phyloP scores from a whole-genome alignment of 1,140 invertebrate species.

The Cherax destructor region DNA sequence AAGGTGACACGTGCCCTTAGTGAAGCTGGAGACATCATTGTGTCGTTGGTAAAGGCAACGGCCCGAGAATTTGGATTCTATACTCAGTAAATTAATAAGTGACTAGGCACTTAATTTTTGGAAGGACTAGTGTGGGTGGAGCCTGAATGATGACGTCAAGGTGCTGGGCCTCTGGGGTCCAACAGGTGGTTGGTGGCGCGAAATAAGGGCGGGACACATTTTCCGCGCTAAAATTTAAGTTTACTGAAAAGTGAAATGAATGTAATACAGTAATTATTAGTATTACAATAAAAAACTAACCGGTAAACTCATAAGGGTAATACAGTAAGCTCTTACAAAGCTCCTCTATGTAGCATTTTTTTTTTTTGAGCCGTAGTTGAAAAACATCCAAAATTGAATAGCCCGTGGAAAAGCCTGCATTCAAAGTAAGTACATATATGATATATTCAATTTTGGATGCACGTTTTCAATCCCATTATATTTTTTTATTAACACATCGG shows the following conservation, averaged over 20 bases:
- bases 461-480: too few species aligned
- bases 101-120: background rate
- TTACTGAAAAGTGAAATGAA: background rate
- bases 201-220: conserved; percentile 6
- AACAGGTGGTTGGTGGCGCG: conserved; percentile 23
- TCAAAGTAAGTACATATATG: too few species aligned
- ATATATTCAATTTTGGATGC: too few species aligned
- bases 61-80: background rate
- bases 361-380: too few species aligned
- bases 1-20: background rate
- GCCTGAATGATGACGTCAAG: background rate
- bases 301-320: too few species aligned
- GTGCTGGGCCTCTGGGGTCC: background rate
- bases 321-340: too few species aligned
- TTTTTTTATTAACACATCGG: too few species aligned
- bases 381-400: too few species aligned
- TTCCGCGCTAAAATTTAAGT: background rate
- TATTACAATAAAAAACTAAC: too few species aligned
- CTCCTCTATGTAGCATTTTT: too few species aligned
- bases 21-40: background rate
- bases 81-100: background rate
- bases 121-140: background rate
- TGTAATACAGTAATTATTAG: too few species aligned
- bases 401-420: too few species aligned
- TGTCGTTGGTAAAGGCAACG: background rate